Conservation (phyloP, 2,113 vertebrate species). For the Odontesthes bonariensis region DNA sequence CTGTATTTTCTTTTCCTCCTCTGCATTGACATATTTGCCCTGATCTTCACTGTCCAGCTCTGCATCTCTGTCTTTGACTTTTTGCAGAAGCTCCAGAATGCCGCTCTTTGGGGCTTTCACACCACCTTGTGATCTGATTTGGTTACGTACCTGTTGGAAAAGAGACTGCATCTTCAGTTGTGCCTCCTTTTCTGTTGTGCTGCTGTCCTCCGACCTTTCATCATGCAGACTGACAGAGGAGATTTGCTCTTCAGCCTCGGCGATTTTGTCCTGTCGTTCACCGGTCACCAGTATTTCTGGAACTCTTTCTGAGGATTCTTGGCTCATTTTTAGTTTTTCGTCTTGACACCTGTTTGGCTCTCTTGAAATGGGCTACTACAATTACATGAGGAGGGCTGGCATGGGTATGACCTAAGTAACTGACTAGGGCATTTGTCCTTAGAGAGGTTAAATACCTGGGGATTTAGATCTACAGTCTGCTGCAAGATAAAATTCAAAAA, state of each 20-base stretch:
- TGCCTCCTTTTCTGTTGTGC: slow-evolving; percentile 26
- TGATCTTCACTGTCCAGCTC: slow-evolving; percentile 30
- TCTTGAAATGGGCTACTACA: slow-evolving; percentile 29
- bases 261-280: neutral
- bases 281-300: slow-evolving; percentile 46
- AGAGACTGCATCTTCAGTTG: slow-evolving; percentile 66
- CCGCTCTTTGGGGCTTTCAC: slow-evolving; percentile 53
- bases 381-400: slow-evolving; percentile 8
- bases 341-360: slow-evolving; percentile 13
- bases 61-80: slow-evolving; percentile 67
- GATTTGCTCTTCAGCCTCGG: neutral
- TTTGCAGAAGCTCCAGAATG: slow-evolving; percentile 73
- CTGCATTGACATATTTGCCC: slow-evolving; percentile 4
- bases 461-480: slow-evolving; percentile 11
- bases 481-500: neutral
- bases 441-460: slow-evolving; percentile 22
- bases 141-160: slow-evolving; percentile 76
- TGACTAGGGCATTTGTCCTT: slow-evolving; percentile 27
- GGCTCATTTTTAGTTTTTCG: slow-evolving; percentile 52
- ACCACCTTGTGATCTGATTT: slow-evolving; percentile 76
- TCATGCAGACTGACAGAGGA: neutral
- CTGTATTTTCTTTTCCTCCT: slow-evolving; percentile 14
- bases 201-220: slow-evolving; percentile 23
- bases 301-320: slow-evolving; percentile 11
- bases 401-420: slow-evolving; percentile 28